Percentiles rank a stretch among this genome's conserved stretches.
Conservation (phyloP, 2,888 invertebrate species). For the Clistopyga incitator region DNA sequence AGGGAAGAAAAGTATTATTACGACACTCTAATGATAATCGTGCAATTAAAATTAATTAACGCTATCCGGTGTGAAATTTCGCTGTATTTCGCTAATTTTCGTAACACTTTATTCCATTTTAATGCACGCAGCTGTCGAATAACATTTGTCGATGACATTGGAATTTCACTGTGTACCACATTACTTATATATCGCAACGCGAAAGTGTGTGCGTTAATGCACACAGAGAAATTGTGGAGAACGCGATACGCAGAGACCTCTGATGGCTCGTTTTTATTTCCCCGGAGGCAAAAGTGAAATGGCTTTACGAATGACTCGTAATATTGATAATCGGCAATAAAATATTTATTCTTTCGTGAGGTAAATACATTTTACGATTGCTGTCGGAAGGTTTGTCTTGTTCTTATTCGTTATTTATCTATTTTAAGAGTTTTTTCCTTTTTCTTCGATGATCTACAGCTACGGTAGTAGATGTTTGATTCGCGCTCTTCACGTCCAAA, state of each 20-base stretch:
- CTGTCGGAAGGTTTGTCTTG: conserved; percentile 5
- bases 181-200: conserved; percentile 12
- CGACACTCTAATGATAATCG: not conserved
- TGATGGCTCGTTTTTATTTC: conserved; percentile 11
- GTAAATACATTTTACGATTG: conserved; percentile 14
- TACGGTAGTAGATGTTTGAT: conserved; percentile 57
- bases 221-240: not conserved
- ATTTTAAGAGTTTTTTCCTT: not conserved
- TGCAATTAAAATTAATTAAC: not conserved
- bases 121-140: not conserved
- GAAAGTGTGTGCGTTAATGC: not conserved
- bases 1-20: conserved; percentile 24
- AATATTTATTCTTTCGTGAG: too few relatives aligned
- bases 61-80: not conserved
- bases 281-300: conserved; percentile 1
- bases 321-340: conserved; percentile 10
- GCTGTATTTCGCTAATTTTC: conserved; percentile 5
- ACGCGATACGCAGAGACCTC: conserved; percentile 14
- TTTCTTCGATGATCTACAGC: conserved; percentile 17
- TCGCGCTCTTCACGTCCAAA: conserved; percentile 60
- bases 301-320: not conserved
- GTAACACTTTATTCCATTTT: not conserved
- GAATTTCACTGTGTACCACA: not conserved
- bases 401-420: not conserved
- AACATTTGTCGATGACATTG: not conserved